These are phyloP conservation scores for Macroramphosus scolopax DNA, from an alignment of 2,797 vertebrate genomes.

Conservation along the genomic window DNA sequence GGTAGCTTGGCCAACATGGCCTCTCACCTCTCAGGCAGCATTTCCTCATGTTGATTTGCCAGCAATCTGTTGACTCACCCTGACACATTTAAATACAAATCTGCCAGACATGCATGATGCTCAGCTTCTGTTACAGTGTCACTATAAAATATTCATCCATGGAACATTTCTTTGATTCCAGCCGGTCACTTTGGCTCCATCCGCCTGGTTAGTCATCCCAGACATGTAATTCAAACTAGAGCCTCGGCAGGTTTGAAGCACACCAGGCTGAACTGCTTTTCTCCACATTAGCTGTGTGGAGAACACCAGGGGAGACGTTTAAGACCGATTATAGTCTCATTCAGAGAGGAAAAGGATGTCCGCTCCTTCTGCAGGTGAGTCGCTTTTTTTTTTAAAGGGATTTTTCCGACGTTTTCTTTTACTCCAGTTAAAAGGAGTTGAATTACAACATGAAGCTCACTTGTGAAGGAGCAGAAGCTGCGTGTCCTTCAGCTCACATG, in stretches of 20 bases:
- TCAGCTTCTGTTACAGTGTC: conserved; percentile 78
- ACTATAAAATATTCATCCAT: conserved; percentile 86
- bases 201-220: conserved; percentile 35
- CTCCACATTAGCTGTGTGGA: neutral
- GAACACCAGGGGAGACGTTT: conserved; percentile 4
- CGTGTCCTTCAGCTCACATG: conserved; percentile 40
- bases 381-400: too few relatives aligned
- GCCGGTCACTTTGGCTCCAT: conserved; percentile 40
- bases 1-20: too few relatives aligned
- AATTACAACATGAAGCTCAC: too few relatives aligned
- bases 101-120: conserved; percentile 34
- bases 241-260: conserved; percentile 11
- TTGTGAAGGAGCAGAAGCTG: too few relatives aligned
- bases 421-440: too few relatives aligned
- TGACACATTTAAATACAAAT: too few relatives aligned
- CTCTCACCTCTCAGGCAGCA: too few relatives aligned
- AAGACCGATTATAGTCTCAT: too few relatives aligned
- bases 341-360: too few relatives aligned
- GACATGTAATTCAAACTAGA: too few relatives aligned
- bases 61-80: conserved; percentile 47
- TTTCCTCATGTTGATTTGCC: neutral
- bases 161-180: conserved; percentile 79
- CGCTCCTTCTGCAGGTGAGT: conserved; percentile 68
- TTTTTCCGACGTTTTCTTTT: neutral
- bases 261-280: conserved; percentile 13